Evolutionary conservation across 1,140 invertebrate genomes (phyloP).

Genomic region (Kradibia gibbosae): DNA sequence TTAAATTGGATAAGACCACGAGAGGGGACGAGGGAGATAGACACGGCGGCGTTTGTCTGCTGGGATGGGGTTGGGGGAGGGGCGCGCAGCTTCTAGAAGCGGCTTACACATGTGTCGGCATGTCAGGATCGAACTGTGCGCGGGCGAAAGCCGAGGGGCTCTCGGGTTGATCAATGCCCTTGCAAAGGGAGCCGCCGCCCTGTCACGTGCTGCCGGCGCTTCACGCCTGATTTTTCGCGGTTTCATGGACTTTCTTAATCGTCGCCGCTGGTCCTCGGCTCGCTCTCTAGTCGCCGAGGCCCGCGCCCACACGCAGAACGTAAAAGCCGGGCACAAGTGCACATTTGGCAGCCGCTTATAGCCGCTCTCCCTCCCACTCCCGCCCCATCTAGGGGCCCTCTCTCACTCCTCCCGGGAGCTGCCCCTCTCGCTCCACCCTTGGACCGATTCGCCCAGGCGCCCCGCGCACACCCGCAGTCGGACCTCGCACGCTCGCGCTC

Average conservation of each 20-base stretch:
- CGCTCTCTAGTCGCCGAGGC: neutral
- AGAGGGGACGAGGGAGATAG: neutral
- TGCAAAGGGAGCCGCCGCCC: slow-evolving; percentile 45
- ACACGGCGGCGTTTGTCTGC: too few species aligned
- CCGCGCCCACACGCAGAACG: too few species aligned
- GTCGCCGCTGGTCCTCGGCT: slow-evolving; percentile 46
- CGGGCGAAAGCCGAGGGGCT: slow-evolving; percentile 31
- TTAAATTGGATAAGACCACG: slow-evolving; percentile 18
- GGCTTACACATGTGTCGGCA: slow-evolving; percentile 57
- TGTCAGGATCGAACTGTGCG: slow-evolving; percentile 33
- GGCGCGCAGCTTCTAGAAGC: neutral
- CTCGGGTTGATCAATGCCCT: slow-evolving; percentile 57
- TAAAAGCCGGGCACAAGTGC: too few species aligned
- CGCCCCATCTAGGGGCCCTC: neutral
- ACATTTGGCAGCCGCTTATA: neutral
- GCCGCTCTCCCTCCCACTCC: neutral
- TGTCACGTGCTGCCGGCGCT: slow-evolving; percentile 59
- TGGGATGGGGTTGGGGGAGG: neutral
- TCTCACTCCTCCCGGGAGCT: neutral
- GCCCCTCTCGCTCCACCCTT: neutral
- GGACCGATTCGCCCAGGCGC: neutral
- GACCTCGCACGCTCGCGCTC: neutral
- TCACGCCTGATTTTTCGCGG: slow-evolving; percentile 61
- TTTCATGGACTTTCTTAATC: slow-evolving; percentile 63
- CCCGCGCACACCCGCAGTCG: neutral